Evolutionary conservation across 1,140 invertebrate genomes (phyloP).

Genomic region (Andricus grossulariae): DNA sequence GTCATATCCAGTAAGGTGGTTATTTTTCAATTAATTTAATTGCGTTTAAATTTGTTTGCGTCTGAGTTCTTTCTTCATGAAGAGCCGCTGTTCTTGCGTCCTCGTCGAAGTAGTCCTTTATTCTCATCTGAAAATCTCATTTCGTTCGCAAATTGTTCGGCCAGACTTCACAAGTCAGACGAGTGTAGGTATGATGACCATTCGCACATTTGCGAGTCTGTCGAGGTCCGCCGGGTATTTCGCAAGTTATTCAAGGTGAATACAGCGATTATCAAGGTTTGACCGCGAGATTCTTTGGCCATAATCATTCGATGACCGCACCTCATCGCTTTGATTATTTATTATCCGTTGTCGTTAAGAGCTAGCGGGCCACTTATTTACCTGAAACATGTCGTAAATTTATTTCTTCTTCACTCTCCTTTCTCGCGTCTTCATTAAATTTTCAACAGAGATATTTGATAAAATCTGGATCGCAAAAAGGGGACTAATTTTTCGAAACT

Average conservation of each 20-base stretch:
- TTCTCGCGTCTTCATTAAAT: no score
- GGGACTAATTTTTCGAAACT: no score
- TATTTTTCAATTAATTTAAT: slow-evolving; percentile 26
- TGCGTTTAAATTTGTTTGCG: not conserved
- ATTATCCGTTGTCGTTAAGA: not conserved
- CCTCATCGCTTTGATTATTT: not conserved
- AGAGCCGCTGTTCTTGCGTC: slow-evolving; percentile 21
- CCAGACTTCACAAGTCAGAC: not conserved
- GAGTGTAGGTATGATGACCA: not conserved
- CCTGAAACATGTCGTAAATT: no score
- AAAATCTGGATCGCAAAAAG: no score
- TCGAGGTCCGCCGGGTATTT: slow-evolving; percentile 41
- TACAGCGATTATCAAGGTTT: slow-evolving; percentile 48
- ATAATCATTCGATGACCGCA: slow-evolving; percentile 17
- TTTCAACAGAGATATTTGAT: no score
- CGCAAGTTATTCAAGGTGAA: slow-evolving; percentile 57
- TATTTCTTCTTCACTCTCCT: no score
- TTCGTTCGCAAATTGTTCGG: slow-evolving; percentile 15
- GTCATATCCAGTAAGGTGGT: slow-evolving; percentile 15
- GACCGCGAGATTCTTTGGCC: slow-evolving; percentile 3
- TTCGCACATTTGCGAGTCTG: slow-evolving; percentile 32
- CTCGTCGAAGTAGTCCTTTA: slow-evolving; percentile 20
- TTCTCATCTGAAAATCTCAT: slow-evolving; percentile 26
- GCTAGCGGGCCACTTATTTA: no score
- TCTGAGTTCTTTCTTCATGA: not conserved